Base-by-base conservation (phyloP, 2,888 invertebrate genomes). In the Timema cristinae region DNA sequence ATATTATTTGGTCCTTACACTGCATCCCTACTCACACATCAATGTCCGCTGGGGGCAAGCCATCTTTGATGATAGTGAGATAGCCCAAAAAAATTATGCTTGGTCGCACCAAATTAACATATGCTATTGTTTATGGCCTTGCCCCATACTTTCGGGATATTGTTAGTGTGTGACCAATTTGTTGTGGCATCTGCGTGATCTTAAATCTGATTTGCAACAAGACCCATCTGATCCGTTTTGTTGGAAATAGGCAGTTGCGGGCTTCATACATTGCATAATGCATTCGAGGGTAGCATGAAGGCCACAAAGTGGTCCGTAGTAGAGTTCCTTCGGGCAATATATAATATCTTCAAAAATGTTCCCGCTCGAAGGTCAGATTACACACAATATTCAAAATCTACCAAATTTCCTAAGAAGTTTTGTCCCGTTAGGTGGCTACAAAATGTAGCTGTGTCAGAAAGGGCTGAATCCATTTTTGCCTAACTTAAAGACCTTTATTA, bases 361-460 rank as follows among this genome's bases (percentile, higher is more conserved):
- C 73, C 75, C 54, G 67, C 72, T 11, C 67, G 72, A 13, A 71
- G 75, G 66, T 66, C 68, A 66, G 71, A 71, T 50, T 72, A 54
- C 16, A 70, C 51, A n/a, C 50, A 51, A 32, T 56, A 66, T 13
- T 71, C 72, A 5, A 63, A 67, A 48, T 71, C 70, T 11, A 54
- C 50, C 59, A 49, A 61, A 68, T 68, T 73, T 49, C 71, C 74
- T 48, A 16, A 71, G 68, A 73, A 73, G 59, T 73, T 73, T 52
- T 74, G 73, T 56, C 48, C 69, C 13, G 67, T 73, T 50, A 56
- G 73, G 73, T 72, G 75, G 32, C 73, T 50, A 69, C 72, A 47
- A 75, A 75, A 47, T 52, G 49, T 56, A 59, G 50, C 48, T 74
- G 76, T 77, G 73, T 67, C 32, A 67, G 67, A 67, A 59, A 73